Evolutionary conservation across 2,888 invertebrate species (phyloP).

Genomic region (Erebia ligea): DNA sequence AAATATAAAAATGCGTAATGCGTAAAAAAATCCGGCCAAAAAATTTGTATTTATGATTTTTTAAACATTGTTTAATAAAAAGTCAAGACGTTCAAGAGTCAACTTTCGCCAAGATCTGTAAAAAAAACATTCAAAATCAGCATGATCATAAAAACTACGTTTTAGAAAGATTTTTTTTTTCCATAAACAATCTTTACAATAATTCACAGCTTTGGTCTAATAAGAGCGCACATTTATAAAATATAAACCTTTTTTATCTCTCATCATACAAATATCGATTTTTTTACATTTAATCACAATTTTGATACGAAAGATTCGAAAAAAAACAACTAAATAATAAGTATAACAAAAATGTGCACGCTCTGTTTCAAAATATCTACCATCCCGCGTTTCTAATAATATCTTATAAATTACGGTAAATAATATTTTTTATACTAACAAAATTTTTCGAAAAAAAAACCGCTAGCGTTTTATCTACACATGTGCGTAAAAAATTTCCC

Average conservation of each 20-base stretch:
- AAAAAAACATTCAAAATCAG: background rate
- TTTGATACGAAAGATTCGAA: conserved; percentile 37
- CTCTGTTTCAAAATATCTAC: conserved; percentile 54
- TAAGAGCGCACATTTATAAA: conserved; percentile 64
- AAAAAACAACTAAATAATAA: conserved; percentile 45
- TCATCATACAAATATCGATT: conserved; percentile 45
- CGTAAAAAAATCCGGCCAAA: background rate
- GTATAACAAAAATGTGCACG: conserved; percentile 51
- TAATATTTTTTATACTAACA: conserved; percentile 41
- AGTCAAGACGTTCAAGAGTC: background rate
- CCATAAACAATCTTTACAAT: conserved; percentile 43
- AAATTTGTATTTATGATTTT: background rate
- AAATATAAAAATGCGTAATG: background rate
- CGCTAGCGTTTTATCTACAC: conserved; percentile 47
- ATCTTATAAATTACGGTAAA: conserved; percentile 56
- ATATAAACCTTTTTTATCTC: conserved; percentile 51
- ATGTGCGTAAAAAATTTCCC: conserved; percentile 45
- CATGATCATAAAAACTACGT: conserved; percentile 19
- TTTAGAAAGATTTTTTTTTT: conserved; percentile 16
- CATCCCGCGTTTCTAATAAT: conserved; percentile 53
- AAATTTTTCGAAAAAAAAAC: conserved; percentile 38
- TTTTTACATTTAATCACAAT: conserved; percentile 44
- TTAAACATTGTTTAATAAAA: background rate
- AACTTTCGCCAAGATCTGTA: background rate
- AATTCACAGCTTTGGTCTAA: conserved; percentile 81